A percentile compares a stretch with the other conserved stretches of the same genome.
Conservation (phyloP, 2,113 vertebrate species). For the Odocoileus virginianus region DNA sequence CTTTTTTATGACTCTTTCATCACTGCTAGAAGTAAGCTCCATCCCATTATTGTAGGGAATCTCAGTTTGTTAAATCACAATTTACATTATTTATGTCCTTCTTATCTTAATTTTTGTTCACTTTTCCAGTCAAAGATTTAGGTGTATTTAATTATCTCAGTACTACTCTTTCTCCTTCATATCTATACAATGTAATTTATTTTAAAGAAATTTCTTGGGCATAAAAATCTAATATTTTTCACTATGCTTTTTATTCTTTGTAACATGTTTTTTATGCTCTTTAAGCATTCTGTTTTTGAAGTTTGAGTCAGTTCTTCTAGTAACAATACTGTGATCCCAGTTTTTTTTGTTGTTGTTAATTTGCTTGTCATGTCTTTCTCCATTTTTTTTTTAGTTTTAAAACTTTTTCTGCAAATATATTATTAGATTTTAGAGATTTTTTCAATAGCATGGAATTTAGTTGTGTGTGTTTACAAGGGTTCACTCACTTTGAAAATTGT, state of each 20-base stretch:
- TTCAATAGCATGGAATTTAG: constrained; percentile 8
- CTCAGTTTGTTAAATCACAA: neutral
- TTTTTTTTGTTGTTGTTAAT: neutral
- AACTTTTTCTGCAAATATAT: neutral
- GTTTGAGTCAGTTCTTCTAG: neutral
- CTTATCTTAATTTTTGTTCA: neutral
- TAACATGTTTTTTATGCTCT: neutral
- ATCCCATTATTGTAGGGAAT: neutral
- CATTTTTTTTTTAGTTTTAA: neutral
- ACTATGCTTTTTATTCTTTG: neutral
- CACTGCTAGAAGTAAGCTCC: neutral
- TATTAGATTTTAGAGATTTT: neutral
- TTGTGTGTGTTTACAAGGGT: neutral
- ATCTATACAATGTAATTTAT: neutral
- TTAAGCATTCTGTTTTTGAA: neutral
- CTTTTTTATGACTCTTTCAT: neutral
- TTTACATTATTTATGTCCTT: neutral
- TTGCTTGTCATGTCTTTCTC: neutral
- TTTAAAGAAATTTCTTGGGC: neutral
- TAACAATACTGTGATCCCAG: neutral
- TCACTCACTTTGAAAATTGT: neutral
- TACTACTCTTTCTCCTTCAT: neutral
- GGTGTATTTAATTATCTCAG: neutral
- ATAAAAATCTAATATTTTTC: neutral
- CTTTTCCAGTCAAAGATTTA: neutral